Conservation (phyloP, 2,888 invertebrate genomes). For the Sipunculus nudus region DNA sequence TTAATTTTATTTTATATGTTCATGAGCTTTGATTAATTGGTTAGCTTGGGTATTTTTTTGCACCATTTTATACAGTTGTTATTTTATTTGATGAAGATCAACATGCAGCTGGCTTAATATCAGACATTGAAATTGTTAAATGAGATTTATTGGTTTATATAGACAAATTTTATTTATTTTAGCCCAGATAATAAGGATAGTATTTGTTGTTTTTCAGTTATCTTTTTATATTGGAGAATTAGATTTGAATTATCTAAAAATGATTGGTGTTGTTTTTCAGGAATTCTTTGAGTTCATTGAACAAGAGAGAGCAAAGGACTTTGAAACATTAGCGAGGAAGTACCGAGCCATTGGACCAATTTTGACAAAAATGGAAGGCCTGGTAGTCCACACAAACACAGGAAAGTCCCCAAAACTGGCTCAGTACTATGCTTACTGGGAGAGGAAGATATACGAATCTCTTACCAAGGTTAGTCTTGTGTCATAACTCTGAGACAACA, state of each 20-base stretch:
- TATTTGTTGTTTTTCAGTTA: neutral
- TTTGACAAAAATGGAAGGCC: constrained; percentile 84
- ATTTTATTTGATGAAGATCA: too few relatives aligned
- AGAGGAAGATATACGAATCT: constrained; percentile 78
- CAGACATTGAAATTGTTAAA: too few relatives aligned
- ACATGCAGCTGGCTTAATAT: too few relatives aligned
- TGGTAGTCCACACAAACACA: constrained; percentile 82
- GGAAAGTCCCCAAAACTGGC: constrained; percentile 79
- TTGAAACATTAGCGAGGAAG: constrained; percentile 76
- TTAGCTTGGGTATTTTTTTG: too few relatives aligned
- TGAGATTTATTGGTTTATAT: too few relatives aligned
- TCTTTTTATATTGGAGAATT: neutral
- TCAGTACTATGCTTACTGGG: constrained; percentile 84
- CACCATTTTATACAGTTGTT: too few relatives aligned
- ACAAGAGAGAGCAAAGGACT: constrained; percentile 75
- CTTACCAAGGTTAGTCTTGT: constrained; percentile 71
- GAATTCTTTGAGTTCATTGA: constrained; percentile 80
- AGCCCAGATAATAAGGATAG: neutral
- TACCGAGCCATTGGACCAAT: constrained; percentile 84
- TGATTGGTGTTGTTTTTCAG: too few relatives aligned
- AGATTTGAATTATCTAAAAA: neutral
- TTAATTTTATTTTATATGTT: too few relatives aligned
- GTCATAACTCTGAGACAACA: neutral
- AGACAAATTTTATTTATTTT: neutral
- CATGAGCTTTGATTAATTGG: too few relatives aligned